phyloP scores from a whole-genome alignment of 2,888 invertebrate species.

The Cacoxenus indagator region DNA sequence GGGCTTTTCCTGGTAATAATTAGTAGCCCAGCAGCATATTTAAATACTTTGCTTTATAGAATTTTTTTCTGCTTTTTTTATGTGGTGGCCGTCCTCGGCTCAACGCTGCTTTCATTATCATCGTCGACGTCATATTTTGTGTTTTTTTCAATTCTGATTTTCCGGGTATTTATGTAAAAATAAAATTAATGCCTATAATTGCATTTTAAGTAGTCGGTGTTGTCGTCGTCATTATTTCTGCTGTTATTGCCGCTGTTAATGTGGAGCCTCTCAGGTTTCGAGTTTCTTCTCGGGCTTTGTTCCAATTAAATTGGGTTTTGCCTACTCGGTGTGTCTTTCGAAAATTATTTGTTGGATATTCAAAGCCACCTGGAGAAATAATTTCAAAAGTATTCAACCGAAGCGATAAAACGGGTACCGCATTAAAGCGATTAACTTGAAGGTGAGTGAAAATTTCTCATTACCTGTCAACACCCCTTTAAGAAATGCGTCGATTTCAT shows the following conservation, averaged over 20 bases:
- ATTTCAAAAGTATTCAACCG: too few species aligned
- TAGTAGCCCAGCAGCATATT: conserved; percentile 69
- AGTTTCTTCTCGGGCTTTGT: too few species aligned
- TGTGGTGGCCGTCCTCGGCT: not conserved
- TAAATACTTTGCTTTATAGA: conserved; percentile 55
- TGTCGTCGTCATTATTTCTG: conserved; percentile 15
- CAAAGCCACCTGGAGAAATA: too few species aligned
- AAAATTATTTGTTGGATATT: too few species aligned
- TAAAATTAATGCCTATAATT: conserved; percentile 63
- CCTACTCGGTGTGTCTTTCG: too few species aligned
- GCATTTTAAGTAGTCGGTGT: conserved; percentile 62
- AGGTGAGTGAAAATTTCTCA: too few species aligned
- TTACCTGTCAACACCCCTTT: too few species aligned
- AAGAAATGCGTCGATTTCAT: too few species aligned
- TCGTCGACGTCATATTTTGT: not conserved
- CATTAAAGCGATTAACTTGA: too few species aligned
- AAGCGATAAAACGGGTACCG: too few species aligned
- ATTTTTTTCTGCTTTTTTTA: conserved; percentile 11
- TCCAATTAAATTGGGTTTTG: too few species aligned
- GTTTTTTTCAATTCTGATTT: conserved; percentile 35
- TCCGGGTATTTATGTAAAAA: conserved; percentile 60
- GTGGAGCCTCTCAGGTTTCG: conserved; percentile 1
- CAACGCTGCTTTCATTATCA: not conserved
- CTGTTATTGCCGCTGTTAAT: conserved; percentile 6
- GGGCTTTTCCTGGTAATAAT: conserved; percentile 70